Evolutionary conservation across 2,888 invertebrate species (phyloP), one percentile per base, ranked within the genome.

Genomic region (Trissoscelio sp.): DNA sequence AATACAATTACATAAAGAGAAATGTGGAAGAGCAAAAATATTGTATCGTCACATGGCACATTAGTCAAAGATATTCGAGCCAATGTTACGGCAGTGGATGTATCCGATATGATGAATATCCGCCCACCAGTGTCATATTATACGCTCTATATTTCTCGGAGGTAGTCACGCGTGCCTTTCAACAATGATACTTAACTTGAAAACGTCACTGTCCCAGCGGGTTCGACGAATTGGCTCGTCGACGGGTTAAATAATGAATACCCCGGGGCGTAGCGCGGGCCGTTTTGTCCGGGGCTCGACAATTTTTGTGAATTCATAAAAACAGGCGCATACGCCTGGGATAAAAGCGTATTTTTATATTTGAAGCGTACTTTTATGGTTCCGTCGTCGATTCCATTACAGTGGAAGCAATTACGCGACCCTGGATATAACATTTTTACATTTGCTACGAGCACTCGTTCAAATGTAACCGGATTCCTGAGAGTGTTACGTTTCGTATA

Each of bases 71-170:
- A 48, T 37, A 69, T 39, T 37, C 0, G 39, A 53, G 39, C 44
- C 12, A 18, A 42, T 22, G 67, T 28, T 12, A 48, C 39, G 46
- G 9, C 12, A 24, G 22, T 31, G 9, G 14, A n/a, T 16, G 39
- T 11, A 62, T 46, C 60, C 28, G 62, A 69, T 69, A 69, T 62
- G 69, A 77, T 55, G 69, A 70, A 70, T 69, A 77, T 62, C 69
- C 77, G 55, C 60, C 69, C 67, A 67, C 53, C 60, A n/a, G 22
- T 48, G 66, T 64, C 31, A 51, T 67, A 66, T 75, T 46, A 51
- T 51, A 58, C 34, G 58, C 24, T 57, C 48, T 34, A 66, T 66
- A 74, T 75, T 75, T 58, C 51, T 58, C 58, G 22, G 46, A 28
- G 66, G 39, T 18, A 57, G 64, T 48, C 48, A 14, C 67, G 39